Percentiles rank a stretch among this genome's conserved stretches.
Evolutionary conservation across 2,888 invertebrate species (phyloP).

Genomic region (Agrenia bidenticulata): DNA sequence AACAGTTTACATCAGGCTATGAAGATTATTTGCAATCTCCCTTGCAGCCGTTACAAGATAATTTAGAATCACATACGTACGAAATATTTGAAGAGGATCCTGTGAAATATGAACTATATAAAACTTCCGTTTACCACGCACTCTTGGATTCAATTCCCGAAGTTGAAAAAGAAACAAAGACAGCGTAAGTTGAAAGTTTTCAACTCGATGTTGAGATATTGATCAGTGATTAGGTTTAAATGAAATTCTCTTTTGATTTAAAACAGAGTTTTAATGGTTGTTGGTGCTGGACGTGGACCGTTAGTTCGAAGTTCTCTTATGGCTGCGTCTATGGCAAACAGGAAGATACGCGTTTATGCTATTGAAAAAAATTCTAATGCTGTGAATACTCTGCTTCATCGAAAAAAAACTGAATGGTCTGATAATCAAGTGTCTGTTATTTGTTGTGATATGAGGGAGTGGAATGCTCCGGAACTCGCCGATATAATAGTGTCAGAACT

Average conservation of each 20-base stretch:
- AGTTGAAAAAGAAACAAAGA: constrained; percentile 58
- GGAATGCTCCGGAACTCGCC: constrained; percentile 78
- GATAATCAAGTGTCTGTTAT: constrained; percentile 73
- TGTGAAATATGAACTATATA: constrained; percentile 86
- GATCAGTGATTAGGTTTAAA: not conserved
- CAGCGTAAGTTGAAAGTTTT: constrained; percentile 62
- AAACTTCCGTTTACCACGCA: constrained; percentile 77
- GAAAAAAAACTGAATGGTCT: constrained; percentile 47
- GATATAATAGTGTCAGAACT: constrained; percentile 96
- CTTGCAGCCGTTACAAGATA: constrained; percentile 90
- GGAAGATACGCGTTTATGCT: constrained; percentile 81
- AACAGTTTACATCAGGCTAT: constrained; percentile 66
- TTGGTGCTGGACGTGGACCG: constrained; percentile 94
- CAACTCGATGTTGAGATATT: too few species aligned
- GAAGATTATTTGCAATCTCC: constrained; percentile 91
- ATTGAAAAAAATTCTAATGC: constrained; percentile 99
- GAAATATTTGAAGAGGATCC: constrained; percentile 98
- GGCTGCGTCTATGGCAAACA: constrained; percentile 70
- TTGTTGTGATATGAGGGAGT: constrained; percentile 82
- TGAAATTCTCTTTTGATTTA: constrained; percentile 9
- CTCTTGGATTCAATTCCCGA: constrained; percentile 63
- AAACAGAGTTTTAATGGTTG: constrained; percentile 72
- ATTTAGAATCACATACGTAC: constrained; percentile 93
- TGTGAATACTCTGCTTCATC: constrained; percentile 66
- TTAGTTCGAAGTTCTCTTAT: constrained; percentile 84